phyloP scores from a whole-genome alignment of 2,113 vertebrate genomes.

The Calyptomena viridis region DNA sequence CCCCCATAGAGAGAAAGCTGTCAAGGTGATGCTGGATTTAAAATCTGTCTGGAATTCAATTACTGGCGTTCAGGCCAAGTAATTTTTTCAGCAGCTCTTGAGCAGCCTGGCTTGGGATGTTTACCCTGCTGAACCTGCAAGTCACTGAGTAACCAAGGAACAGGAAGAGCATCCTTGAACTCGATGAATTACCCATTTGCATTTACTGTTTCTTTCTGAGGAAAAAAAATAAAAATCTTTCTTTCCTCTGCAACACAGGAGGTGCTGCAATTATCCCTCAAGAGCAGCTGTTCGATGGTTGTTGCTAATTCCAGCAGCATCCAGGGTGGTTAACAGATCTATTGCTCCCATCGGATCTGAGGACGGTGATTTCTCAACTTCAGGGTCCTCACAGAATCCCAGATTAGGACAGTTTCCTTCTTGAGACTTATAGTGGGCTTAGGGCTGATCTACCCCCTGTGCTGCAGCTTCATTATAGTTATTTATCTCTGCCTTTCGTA shows the following conservation, averaged over 20 bases:
- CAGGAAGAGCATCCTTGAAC: not conserved
- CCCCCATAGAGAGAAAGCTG: not conserved
- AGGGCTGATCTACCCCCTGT: not conserved
- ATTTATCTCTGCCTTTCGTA: not conserved
- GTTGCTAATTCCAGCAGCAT: not conserved
- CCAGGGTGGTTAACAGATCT: not conserved
- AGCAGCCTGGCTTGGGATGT: not conserved
- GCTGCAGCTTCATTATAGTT: not conserved
- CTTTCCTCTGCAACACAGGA: not conserved
- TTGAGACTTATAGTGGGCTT: fast-evolving
- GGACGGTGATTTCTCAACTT: not conserved
- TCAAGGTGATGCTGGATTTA: not conserved
- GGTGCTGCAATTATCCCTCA: not conserved
- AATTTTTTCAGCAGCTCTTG: not conserved
- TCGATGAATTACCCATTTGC: not conserved
- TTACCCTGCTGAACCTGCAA: not conserved
- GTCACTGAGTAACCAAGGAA: not conserved
- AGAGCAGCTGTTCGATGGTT: not conserved
- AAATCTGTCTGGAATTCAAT: not conserved
- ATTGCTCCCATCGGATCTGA: not conserved
- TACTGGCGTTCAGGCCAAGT: not conserved
- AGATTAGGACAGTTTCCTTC: not conserved
- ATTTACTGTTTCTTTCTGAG: not conserved
- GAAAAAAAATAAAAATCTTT: too few species aligned
- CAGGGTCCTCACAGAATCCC: not conserved